Percentiles rank a stretch among this genome's conserved stretches.
phyloP scores from a whole-genome alignment of 2,888 invertebrate genomes.

The Nemurella pictetii region DNA sequence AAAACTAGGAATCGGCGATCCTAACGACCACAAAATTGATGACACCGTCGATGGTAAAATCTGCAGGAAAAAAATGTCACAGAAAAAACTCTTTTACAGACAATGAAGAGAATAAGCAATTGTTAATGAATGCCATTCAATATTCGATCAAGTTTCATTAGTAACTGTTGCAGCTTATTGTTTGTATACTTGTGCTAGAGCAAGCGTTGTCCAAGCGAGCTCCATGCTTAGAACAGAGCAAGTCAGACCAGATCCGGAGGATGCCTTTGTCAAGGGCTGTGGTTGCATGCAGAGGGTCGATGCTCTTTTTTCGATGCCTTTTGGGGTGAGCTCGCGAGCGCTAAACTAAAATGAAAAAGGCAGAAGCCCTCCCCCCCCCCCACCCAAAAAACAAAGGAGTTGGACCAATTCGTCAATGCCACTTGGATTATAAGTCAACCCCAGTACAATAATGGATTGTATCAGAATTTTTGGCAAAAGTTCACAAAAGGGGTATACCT shows the following conservation, averaged over 20 bases:
- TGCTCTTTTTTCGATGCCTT: neutral
- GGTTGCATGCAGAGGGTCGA: neutral
- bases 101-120: neutral
- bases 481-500: constrained; percentile 21
- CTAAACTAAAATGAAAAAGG: constrained; percentile 13
- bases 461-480: constrained; percentile 28
- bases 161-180: neutral
- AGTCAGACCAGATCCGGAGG: too few species aligned
- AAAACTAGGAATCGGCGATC: too few species aligned
- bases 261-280: neutral
- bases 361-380: constrained; percentile 7
- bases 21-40: neutral
- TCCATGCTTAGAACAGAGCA: too few species aligned
- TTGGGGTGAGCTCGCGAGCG: neutral
- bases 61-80: neutral
- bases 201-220: neutral
- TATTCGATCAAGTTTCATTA: neutral
- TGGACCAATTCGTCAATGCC: constrained; percentile 26
- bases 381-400: constrained; percentile 14
- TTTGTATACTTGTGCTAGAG: neutral
- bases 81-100: neutral
- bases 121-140: neutral
- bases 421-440: constrained; percentile 28
- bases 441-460: constrained; percentile 29
- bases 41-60: neutral